phyloP scores from a whole-genome alignment of 2,113 vertebrate species.

The Callopanchax toddi region DNA sequence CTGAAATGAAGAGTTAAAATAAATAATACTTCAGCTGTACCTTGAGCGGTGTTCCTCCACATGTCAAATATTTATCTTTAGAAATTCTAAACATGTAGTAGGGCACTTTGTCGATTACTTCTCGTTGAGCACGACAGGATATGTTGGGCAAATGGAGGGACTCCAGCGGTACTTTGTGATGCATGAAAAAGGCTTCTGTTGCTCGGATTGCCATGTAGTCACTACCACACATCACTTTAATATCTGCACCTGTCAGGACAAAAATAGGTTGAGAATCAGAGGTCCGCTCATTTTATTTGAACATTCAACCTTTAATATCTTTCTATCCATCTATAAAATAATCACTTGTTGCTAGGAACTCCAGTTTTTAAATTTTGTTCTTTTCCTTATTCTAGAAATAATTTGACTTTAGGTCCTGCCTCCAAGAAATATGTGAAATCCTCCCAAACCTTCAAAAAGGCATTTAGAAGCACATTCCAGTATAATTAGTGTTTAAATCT shows the following conservation, averaged over 20 bases:
- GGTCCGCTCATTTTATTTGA: no score
- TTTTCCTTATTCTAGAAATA: no score
- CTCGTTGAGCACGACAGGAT: slow-evolving; percentile 61
- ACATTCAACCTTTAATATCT: no score
- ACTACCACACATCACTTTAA: slow-evolving; percentile 66
- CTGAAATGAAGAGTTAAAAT: neutral
- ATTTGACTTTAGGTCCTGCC: no score
- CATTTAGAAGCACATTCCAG: no score
- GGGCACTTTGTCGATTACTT: slow-evolving; percentile 32
- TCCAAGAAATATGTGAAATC: no score
- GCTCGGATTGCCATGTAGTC: slow-evolving; percentile 68
- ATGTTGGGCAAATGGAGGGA: slow-evolving; percentile 71
- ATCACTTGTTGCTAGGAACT: no score
- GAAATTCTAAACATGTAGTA: slow-evolving; percentile 67
- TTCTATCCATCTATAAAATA: no score
- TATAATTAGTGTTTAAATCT: no score
- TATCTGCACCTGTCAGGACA: slow-evolving; percentile 57
- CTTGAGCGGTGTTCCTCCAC: slow-evolving; percentile 69
- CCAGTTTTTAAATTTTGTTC: no score
- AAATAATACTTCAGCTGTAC: slow-evolving; percentile 30
- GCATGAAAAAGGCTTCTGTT: slow-evolving; percentile 71
- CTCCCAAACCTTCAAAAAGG: no score
- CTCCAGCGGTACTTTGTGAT: slow-evolving; percentile 66
- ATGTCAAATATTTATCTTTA: slow-evolving; percentile 63
- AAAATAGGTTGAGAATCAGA: neutral